These are phyloP conservation scores for Aepyceros melampus DNA, from an alignment of 2,113 vertebrate species.

Conservation along the genomic window DNA sequence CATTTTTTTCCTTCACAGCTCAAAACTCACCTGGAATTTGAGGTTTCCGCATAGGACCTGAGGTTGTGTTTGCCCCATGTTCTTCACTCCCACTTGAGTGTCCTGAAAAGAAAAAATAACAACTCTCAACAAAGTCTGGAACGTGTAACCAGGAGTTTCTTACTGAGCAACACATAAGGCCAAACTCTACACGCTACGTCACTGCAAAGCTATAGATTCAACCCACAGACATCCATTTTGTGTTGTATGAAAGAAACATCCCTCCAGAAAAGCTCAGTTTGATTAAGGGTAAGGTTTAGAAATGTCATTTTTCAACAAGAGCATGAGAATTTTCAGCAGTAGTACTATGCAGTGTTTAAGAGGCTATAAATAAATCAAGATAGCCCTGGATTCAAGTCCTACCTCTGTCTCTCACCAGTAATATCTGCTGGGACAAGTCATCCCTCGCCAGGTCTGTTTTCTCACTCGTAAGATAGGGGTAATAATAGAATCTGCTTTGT, in stretches of 20 bases:
- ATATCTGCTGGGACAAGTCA: neutral
- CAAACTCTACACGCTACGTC: neutral
- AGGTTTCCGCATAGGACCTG: constrained; percentile 32
- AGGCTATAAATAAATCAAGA: neutral
- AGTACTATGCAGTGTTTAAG: neutral
- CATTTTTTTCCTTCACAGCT: neutral
- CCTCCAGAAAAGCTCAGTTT: neutral
- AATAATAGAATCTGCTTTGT: neutral
- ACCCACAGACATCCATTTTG: neutral
- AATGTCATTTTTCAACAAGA: neutral
- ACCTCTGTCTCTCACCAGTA: neutral
- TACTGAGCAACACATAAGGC: neutral
- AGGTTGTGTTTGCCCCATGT: neutral
- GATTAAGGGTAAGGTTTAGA: neutral
- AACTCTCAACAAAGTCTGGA: neutral
- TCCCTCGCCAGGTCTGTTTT: neutral
- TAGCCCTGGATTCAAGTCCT: neutral
- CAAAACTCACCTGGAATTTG: constrained; percentile 69
- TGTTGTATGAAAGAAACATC: neutral
- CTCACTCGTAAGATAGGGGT: neutral
- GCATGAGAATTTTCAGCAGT: neutral
- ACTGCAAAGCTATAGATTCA: neutral
- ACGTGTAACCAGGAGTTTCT: neutral
- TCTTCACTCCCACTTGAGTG: constrained; percentile 24
- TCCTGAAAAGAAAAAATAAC: constrained; percentile 29